These are phyloP conservation scores for Anas platyrhynchos DNA, from an alignment of 2,113 vertebrate genomes.

Conservation along the genomic window DNA sequence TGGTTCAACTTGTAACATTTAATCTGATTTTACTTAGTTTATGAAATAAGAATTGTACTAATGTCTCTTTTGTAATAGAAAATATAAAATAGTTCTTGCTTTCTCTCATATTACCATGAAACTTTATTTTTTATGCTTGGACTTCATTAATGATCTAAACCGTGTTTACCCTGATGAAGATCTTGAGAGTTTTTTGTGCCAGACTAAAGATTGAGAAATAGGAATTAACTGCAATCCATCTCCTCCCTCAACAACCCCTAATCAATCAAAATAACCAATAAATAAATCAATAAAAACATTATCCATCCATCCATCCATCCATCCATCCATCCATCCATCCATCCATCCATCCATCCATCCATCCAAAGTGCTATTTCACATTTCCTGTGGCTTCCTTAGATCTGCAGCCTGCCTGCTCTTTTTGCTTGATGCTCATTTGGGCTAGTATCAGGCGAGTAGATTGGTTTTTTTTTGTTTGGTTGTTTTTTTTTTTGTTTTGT, in stretches of 20 bases:
- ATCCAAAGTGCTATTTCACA: background rate
- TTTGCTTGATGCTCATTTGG: background rate
- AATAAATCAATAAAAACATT: background rate
- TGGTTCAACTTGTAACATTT: background rate
- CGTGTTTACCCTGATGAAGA: background rate
- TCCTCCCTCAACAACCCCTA: accelerated
- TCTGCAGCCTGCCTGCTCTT: background rate
- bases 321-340: too few species aligned
- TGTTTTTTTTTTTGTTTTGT: background rate
- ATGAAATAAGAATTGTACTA: background rate
- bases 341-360: too few species aligned
- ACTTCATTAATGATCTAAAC: background rate
- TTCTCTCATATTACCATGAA: background rate
- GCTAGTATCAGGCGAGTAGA: background rate
- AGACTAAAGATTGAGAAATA: background rate
- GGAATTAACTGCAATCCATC: background rate
- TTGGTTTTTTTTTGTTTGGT: background rate
- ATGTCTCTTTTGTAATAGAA: background rate
- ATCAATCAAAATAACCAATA: background rate
- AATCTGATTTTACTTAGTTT: background rate
- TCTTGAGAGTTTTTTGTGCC: background rate
- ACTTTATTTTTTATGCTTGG: background rate
- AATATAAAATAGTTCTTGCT: background rate
- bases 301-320: too few species aligned
- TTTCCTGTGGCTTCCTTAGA: background rate